Evolutionary conservation across 1,140 invertebrate species (phyloP), one percentile per base, ranked within the genome.

Genomic region (Whitmania pigra): DNA sequence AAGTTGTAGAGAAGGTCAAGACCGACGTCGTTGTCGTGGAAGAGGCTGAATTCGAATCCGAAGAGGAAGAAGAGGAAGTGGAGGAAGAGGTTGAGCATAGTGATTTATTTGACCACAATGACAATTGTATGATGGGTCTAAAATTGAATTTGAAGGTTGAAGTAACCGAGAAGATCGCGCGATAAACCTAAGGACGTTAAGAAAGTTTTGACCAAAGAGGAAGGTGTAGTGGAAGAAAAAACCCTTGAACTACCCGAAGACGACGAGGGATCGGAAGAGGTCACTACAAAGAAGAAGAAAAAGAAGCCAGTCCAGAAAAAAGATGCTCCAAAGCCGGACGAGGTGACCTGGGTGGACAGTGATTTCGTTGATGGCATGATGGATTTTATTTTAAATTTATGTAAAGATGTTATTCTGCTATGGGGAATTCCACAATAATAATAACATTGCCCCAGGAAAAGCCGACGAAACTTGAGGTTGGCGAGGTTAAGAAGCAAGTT

Each of bases 31-130:
- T 22, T 6, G 27, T 22, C n/a, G 57, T 60, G n/a, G 57, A 60
- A 60, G 57, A 60, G 27, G 57, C 57, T 17, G 57, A 22, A 29
- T 22, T 22, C n/a, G 57, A 60, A 17, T 22, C n/a, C 9, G n/a
- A 22, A 60, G 27, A 22, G n/a, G 27, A 22, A 22, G 27, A 22
- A 60, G 27, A 60, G 57, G 27, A 60, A 60, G 57, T 60, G n/a
- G 57, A 60, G 17, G 57, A 60, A 60, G 57, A 22, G n/a, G 57
- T 60, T 22, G 57, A 60, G 57, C n/a, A n/a, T n/a, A 60, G 17
- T 22, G 27, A 60, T 22, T 29, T 22, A 17, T 60, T 29, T 22
- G n/a, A 22, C n/a, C 4, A 17, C n/a, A 17, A 29, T 22, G 27
- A 60, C n/a, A 60, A 29, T 22, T 4, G 4, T 17, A 5, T 6